Evolutionary conservation across 2,113 vertebrate genomes (phyloP).

Genomic region (Hippolais icterina): DNA sequence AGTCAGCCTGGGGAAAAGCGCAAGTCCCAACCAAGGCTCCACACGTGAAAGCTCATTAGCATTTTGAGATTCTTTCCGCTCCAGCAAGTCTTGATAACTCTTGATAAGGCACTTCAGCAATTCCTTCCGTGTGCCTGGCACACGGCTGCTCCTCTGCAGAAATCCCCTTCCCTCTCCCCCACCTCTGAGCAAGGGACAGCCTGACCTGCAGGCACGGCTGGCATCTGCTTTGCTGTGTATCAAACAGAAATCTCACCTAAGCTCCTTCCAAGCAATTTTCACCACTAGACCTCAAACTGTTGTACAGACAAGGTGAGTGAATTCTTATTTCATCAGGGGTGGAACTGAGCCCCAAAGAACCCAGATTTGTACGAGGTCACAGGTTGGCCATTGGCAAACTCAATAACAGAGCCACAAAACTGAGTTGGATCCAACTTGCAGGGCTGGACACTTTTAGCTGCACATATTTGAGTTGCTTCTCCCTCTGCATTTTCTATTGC

Average conservation of each 20-base stretch:
- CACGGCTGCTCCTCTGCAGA: not conserved
- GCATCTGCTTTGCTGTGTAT: not conserved
- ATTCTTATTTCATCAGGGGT: not conserved
- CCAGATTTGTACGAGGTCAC: not conserved
- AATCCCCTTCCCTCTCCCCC: not conserved
- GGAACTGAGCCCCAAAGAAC: not conserved
- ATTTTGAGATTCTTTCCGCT: conserved; percentile 9
- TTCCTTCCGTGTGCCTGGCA: not conserved
- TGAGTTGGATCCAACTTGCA: accelerated
- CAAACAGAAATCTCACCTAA: not conserved
- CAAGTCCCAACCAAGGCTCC: not conserved
- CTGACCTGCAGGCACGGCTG: not conserved
- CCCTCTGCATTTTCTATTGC: not conserved
- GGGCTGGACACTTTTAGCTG: not conserved
- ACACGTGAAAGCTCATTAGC: not conserved
- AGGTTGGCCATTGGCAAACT: accelerated
- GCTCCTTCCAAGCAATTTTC: not conserved
- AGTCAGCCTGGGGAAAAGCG: not conserved
- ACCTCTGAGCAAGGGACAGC: not conserved
- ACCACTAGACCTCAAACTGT: not conserved
- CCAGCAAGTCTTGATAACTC: conserved; percentile 13
- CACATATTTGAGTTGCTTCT: not conserved
- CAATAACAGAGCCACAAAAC: not conserved
- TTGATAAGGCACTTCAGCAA: not conserved
- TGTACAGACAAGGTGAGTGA: not conserved